Conservation (phyloP, 37 sponge, comb jelly and placozoan genomes). For the Haliclona indistincta region DNA sequence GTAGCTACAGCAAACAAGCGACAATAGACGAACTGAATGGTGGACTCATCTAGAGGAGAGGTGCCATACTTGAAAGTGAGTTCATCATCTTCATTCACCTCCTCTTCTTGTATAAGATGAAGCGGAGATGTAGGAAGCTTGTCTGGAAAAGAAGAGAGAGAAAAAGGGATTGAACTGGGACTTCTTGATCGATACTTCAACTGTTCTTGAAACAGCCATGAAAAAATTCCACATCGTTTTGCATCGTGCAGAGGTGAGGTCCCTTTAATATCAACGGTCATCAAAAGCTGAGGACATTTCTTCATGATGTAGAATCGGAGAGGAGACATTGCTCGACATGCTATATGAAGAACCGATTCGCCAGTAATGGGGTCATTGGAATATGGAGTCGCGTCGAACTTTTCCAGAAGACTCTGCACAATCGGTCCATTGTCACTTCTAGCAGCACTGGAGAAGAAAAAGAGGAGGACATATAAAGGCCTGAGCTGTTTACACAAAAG, state of each 20-base stretch:
- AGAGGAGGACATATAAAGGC: not conserved
- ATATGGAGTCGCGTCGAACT: slow-evolving; percentile 21
- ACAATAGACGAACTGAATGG: slow-evolving; percentile 15
- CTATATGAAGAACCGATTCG: slow-evolving; percentile 62
- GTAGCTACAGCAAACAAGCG: slow-evolving; percentile 10
- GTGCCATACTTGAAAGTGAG: not conserved
- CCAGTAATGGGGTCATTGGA: slow-evolving; percentile 32
- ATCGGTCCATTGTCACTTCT: slow-evolving; percentile 36
- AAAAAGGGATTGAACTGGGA: not conserved
- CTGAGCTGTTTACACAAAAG: no score
- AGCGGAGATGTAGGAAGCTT: not conserved
- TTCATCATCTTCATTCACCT: not conserved
- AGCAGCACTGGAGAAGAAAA: slow-evolving; percentile 46
- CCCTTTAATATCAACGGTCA: slow-evolving; percentile 29
- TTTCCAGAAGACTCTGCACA: slow-evolving; percentile 27
- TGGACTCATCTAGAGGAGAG: slow-evolving; percentile 12
- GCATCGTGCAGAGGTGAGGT: slow-evolving; percentile 49
- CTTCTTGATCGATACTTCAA: not conserved
- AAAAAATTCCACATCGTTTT: slow-evolving; percentile 56
- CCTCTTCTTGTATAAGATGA: not conserved
- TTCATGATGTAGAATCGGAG: slow-evolving; percentile 56
- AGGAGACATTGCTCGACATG: slow-evolving; percentile 35
- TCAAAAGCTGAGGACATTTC: slow-evolving; percentile 41
- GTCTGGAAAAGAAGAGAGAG: not conserved
- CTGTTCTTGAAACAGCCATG: slow-evolving; percentile 52